A percentile compares a stretch with the other conserved stretches of the same genome.
These are phyloP conservation scores for Trachelus troglodyta DNA, from an alignment of 2,888 invertebrate genomes.

Conservation along the genomic window DNA sequence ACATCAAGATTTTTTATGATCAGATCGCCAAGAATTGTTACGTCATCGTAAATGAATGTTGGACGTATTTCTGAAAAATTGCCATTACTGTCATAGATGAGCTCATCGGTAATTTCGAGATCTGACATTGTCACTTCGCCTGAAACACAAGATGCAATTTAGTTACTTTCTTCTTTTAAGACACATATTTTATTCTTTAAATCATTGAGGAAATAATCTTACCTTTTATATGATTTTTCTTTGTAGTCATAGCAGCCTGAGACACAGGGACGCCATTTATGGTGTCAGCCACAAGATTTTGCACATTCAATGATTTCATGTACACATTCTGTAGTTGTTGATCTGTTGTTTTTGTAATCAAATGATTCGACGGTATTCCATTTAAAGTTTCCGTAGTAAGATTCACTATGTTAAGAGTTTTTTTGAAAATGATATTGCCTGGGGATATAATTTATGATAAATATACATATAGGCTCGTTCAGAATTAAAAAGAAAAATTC, in stretches of 20 bases:
- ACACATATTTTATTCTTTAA: background rate
- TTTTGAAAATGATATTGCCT: constrained; percentile 33
- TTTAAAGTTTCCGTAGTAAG: constrained; percentile 40
- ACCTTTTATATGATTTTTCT: constrained; percentile 51
- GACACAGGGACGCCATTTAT: constrained; percentile 46
- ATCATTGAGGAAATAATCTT: background rate
- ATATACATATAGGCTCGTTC: background rate
- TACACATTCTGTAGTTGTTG: constrained; percentile 42
- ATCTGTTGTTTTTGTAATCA: constrained; percentile 45
- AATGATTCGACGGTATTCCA: constrained; percentile 25
- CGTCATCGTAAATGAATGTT: constrained; percentile 46
- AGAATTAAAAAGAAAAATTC: background rate
- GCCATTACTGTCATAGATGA: constrained; percentile 30
- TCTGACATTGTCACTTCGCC: constrained; percentile 42
- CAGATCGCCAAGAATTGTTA: constrained; percentile 46
- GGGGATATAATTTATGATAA: background rate
- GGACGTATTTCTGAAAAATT: constrained; percentile 24
- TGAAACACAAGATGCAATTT: constrained; percentile 14
- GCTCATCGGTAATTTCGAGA: constrained; percentile 43
- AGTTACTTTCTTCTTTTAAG: background rate
- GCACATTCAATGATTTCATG: constrained; percentile 33
- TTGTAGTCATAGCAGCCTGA: constrained; percentile 48
- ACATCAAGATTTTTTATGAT: constrained; percentile 33
- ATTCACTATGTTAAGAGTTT: constrained; percentile 23
- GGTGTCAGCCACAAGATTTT: constrained; percentile 36